Conservation (phyloP, 2,888 invertebrate genomes). For the Julus scanicus region DNA sequence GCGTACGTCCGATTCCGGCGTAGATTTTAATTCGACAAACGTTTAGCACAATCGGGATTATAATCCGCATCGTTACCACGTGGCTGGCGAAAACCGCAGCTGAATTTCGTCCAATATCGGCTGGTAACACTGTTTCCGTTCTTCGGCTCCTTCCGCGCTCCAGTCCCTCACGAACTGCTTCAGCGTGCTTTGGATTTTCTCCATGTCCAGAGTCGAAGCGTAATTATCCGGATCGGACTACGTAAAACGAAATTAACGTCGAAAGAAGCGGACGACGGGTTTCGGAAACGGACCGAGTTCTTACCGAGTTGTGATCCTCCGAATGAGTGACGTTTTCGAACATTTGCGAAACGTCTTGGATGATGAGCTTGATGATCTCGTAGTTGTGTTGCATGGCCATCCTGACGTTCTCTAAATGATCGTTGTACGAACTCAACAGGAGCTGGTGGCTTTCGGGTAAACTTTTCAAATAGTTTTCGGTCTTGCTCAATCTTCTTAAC, state of each 20-base stretch:
- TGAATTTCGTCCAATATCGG: conserved; percentile 89
- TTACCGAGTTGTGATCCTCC: conserved; percentile 58
- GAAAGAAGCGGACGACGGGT: background rate
- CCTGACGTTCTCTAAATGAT: conserved; percentile 79
- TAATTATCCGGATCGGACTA: background rate
- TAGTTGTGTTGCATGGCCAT: conserved; percentile 79
- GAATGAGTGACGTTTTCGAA: conserved; percentile 77
- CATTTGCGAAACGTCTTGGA: conserved; percentile 82
- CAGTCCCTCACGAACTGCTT: conserved; percentile 98
- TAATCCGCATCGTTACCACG: conserved; percentile 60
- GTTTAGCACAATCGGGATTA: no score
- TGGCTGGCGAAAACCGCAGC: conserved; percentile 73
- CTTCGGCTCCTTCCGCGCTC: conserved; percentile 85
- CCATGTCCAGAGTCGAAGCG: conserved; percentile 69
- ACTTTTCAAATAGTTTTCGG: conserved; percentile 78
- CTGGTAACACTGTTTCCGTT: conserved; percentile 86
- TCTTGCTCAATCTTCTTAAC: conserved; percentile 78
- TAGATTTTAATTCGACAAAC: no score
- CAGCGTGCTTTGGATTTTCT: conserved; percentile 91
- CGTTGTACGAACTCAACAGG: conserved; percentile 78
- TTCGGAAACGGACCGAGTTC: conserved; percentile 3
- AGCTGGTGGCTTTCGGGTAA: conserved; percentile 81
- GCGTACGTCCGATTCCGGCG: no score
- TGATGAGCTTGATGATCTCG: conserved; percentile 75
- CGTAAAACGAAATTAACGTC: background rate